Base-by-base conservation (phyloP, 2,113 vertebrate species). In the Sterrhoptilus dennistouni region DNA sequence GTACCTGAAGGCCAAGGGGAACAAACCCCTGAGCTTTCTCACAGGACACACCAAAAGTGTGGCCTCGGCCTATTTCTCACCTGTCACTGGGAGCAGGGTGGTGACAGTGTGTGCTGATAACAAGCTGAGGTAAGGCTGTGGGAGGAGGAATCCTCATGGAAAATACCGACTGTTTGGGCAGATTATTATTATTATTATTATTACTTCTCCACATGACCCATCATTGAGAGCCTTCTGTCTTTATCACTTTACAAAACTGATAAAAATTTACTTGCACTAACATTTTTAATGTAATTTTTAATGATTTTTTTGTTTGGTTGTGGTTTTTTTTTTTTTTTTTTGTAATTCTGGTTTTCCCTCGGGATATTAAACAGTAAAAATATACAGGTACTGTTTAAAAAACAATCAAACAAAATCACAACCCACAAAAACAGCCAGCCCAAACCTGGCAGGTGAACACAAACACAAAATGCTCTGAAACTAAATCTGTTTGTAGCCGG, bases 31-130 rank as follows among this genome's bases (percentile, higher is more conserved):
- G 60, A 97, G 98, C n/a, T 68, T 92, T 54, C 96, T 99, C 8
- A 5, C 27, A 1, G 98, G 98, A 8, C 98, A 99, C 95, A 94
- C 89, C 4, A 98, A 91, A 57, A 98, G 97, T 35, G 97, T 99
- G 10, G 97, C 97, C 70, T 98, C 98, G 0, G 99, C 99, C 0
- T 99, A 98, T 80, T 99, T 99, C 97, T 99, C 99, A 7, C 98
- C 99, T 9, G 47, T 60, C 8, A 98, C 98, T 5, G 99, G 99
- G 11, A 98, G 95, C 97, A 96, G 98, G 77, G 96, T 99, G 18
- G 97, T 99, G 83, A 99, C 98, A 0, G 97, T 98, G 29, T 98
- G 98, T 85, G 94, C 98, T 42, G 99, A 99, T 35, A 92, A 98
- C 91, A 83, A n/a, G 4, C 97, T 99, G 76, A 98, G 99, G 99